These are phyloP conservation scores for Heptranchias perlo DNA, from an alignment of 2,113 vertebrate genomes.

Conservation along the genomic window DNA sequence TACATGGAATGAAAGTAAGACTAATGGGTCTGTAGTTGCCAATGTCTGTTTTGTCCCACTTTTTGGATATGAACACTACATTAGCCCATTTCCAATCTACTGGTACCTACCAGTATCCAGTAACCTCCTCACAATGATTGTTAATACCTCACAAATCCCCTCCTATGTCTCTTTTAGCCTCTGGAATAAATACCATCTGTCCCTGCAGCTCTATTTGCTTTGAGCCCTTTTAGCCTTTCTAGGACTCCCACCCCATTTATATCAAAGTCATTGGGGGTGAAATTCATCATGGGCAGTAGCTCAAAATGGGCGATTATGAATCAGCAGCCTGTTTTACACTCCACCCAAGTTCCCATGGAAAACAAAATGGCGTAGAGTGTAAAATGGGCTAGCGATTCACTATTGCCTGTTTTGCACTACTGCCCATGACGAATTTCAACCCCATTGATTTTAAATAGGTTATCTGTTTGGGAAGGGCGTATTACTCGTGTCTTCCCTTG, in stretches of 20 bases:
- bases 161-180: background rate
- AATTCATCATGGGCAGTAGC: background rate
- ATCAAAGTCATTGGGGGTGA: background rate
- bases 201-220: background rate
- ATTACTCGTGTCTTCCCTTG: background rate
- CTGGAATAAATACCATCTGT: background rate
- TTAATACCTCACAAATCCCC: background rate
- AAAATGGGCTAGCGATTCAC: background rate
- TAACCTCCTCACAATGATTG: background rate
- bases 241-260: background rate
- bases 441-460: background rate
- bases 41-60: background rate
- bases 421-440: background rate
- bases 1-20: background rate
- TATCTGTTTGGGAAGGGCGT: background rate
- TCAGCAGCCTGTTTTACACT: background rate
- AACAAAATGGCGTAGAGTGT: background rate
- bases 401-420: background rate
- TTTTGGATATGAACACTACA: background rate
- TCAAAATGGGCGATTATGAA: background rate
- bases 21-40: background rate
- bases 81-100: background rate
- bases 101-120: background rate
- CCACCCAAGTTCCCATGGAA: background rate
- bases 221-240: background rate